phyloP scores from a whole-genome alignment of 2,888 invertebrate genomes.

The Andrena praecox region DNA sequence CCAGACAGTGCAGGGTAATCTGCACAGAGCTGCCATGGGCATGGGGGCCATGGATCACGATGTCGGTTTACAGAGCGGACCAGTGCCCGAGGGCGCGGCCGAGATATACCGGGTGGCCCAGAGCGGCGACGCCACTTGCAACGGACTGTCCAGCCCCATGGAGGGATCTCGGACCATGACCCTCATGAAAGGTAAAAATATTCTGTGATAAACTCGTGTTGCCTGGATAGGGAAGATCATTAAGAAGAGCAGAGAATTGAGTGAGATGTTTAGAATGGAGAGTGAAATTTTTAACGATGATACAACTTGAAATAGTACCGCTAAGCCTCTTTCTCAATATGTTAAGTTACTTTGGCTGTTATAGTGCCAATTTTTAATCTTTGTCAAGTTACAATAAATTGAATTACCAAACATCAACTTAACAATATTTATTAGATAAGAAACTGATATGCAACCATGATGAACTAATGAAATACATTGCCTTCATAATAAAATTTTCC shows the following conservation, averaged over 20 bases:
- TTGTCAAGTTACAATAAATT: too few relatives aligned
- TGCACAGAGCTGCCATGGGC: constrained; percentile 78
- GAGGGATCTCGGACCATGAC: constrained; percentile 95
- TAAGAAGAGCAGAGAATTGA: background rate
- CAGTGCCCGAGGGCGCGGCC: constrained; percentile 80
- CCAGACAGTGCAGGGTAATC: constrained; percentile 77
- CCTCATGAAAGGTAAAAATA: constrained; percentile 89
- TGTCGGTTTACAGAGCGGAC: constrained; percentile 76
- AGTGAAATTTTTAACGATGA: too few relatives aligned
- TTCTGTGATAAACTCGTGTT: background rate
- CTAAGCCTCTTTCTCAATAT: too few relatives aligned
- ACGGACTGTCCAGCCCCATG: constrained; percentile 95
- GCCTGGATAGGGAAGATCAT: background rate
- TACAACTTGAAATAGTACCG: too few relatives aligned
- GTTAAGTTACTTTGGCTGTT: too few relatives aligned
- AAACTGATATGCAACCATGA: too few relatives aligned
- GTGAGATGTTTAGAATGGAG: background rate
- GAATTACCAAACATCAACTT: too few relatives aligned
- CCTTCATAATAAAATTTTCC: too few relatives aligned
- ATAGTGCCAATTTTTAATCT: too few relatives aligned
- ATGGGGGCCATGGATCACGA: constrained; percentile 82
- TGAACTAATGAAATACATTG: too few relatives aligned
- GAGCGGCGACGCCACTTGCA: constrained; percentile 97
- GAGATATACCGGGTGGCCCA: constrained; percentile 92
- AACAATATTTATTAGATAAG: too few relatives aligned